A percentile compares a stretch with the other conserved stretches of the same genome.
These are phyloP conservation scores for Enteromius radiatus DNA, from an alignment of 2,797 vertebrate species.

Conservation along the genomic window DNA sequence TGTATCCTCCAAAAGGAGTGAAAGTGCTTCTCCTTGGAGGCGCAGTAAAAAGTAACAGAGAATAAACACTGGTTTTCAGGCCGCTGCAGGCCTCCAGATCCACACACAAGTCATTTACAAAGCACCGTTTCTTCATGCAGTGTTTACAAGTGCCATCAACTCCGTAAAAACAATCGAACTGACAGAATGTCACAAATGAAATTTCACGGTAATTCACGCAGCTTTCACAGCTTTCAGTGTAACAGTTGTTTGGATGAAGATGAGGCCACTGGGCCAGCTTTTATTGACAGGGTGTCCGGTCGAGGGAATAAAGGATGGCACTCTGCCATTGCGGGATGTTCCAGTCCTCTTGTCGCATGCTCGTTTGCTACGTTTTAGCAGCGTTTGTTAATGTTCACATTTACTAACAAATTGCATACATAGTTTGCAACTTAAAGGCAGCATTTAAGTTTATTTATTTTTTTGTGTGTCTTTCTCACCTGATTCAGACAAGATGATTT, in stretches of 20 bases:
- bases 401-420: neutral
- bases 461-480: neutral
- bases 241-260: conserved; percentile 4
- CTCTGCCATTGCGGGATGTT: conserved; percentile 6
- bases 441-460: no score
- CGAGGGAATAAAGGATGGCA: conserved; percentile 16
- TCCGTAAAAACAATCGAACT: neutral
- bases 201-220: conserved; percentile 10
- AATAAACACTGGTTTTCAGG: neutral
- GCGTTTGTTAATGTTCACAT: neutral
- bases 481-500: neutral
- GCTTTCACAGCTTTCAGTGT: neutral
- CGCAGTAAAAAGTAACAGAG: neutral
- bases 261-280: neutral
- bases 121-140: neutral
- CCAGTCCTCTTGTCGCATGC: neutral
- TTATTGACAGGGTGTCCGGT: neutral
- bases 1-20: neutral
- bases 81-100: neutral
- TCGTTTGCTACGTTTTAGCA: conserved; percentile 12
- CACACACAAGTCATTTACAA: neutral
- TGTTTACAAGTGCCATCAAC: conserved; percentile 6
- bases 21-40: conserved; percentile 7
- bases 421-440: no score
- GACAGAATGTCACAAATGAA: conserved; percentile 26